These are phyloP conservation scores for Cephus nigrinus DNA, from an alignment of 2,888 invertebrate genomes.

Conservation along the genomic window DNA sequence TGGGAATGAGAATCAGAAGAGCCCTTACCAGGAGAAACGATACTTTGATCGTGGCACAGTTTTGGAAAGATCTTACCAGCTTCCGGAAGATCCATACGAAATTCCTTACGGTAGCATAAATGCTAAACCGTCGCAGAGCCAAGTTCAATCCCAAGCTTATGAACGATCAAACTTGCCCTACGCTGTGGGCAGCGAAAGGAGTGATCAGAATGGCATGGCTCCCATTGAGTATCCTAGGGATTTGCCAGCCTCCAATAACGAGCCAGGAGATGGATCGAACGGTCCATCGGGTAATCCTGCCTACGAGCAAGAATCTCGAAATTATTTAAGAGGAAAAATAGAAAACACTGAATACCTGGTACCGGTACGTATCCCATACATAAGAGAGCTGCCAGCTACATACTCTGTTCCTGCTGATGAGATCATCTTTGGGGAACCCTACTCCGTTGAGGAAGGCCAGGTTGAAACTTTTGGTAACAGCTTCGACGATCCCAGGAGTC, in stretches of 20 bases:
- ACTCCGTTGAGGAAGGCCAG: neutral
- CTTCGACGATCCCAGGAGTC: neutral
- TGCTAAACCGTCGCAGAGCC: neutral
- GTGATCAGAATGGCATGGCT: neutral
- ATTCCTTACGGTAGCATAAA: slow-evolving; percentile 4
- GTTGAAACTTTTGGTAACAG: neutral
- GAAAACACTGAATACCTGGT: neutral
- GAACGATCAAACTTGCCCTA: neutral
- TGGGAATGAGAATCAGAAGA: neutral
- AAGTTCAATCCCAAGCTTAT: neutral
- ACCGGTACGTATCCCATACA: neutral
- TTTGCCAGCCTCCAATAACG: neutral
- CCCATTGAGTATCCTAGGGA: neutral
- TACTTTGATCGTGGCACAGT: slow-evolving; percentile 34
- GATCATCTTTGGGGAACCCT: neutral
- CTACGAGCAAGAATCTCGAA: neutral
- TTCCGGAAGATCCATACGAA: slow-evolving; percentile 26
- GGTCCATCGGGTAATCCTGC: neutral
- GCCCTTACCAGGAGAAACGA: slow-evolving; percentile 23
- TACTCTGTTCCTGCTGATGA: neutral
- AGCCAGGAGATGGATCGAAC: neutral
- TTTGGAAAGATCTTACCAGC: slow-evolving; percentile 41
- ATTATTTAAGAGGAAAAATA: neutral
- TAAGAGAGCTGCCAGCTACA: neutral
- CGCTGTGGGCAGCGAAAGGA: neutral